phyloP scores from a whole-genome alignment of 2,113 vertebrate genomes.

The Seriola quinqueradiata region DNA sequence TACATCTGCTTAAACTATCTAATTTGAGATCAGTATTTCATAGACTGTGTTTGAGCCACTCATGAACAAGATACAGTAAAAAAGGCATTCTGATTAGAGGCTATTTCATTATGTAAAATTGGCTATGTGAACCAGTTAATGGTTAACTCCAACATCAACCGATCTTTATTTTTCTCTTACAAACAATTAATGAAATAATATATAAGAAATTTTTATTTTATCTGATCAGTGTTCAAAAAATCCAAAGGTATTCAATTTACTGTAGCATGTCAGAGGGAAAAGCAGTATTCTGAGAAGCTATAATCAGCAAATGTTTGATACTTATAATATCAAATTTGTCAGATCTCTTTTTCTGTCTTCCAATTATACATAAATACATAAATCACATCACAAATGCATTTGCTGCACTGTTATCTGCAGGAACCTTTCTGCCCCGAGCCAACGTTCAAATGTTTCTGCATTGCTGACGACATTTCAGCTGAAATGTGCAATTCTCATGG shows the following conservation, averaged over 20 bases:
- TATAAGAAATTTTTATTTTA: not conserved
- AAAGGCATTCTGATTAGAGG: too few species aligned
- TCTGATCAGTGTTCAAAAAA: not conserved
- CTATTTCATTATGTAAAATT: too few species aligned
- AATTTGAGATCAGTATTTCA: too few species aligned
- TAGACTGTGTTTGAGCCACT: too few species aligned
- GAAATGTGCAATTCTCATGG: slow-evolving; percentile 15
- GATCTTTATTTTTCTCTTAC: not conserved
- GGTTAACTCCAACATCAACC: too few species aligned
- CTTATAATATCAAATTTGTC: not conserved
- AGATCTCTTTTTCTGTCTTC: not conserved
- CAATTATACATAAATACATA: not conserved
- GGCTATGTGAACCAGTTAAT: too few species aligned
- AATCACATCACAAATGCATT: slow-evolving; percentile 18
- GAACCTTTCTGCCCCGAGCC: not conserved
- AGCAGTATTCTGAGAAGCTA: not conserved
- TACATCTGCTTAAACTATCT: too few species aligned
- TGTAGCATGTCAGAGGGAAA: not conserved
- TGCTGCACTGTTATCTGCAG: not conserved
- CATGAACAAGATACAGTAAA: too few species aligned
- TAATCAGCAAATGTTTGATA: slow-evolving; percentile 7
- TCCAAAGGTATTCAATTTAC: not conserved
- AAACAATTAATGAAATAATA: not conserved
- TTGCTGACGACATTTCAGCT: slow-evolving; percentile 11
- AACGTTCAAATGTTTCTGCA: slow-evolving; percentile 5